Conservation (phyloP, 2,113 vertebrate genomes). For the Morone chrysops region DNA sequence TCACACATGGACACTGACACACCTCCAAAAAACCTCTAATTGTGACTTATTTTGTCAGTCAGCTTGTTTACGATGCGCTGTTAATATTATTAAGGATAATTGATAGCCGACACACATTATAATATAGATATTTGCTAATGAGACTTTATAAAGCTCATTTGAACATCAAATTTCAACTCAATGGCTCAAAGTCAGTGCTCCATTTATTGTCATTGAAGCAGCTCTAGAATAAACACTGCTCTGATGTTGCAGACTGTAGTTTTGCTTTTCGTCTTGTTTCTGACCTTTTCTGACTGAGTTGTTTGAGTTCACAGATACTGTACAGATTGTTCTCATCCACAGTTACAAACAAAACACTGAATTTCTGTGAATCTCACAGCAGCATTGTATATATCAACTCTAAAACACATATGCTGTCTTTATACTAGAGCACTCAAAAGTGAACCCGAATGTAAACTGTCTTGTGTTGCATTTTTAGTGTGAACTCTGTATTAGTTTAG, state of each 20-base stretch:
- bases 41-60: neutral
- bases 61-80: constrained; percentile 8
- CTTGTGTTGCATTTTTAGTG: constrained; percentile 9
- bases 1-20: neutral
- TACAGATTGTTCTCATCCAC: neutral
- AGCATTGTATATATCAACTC: neutral
- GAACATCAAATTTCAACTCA: constrained; percentile 4
- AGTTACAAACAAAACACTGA: neutral
- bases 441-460: no score
- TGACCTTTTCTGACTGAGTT: no score
- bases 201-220: constrained; percentile 2
- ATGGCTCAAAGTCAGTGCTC: neutral
- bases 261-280: neutral
- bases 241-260: neutral
- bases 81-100: neutral
- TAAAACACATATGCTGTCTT: neutral
- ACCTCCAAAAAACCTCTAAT: neutral
- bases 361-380: neutral
- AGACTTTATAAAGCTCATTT: constrained; percentile 22
- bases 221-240: neutral
- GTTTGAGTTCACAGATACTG: constrained; percentile 1
- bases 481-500: constrained; percentile 21
- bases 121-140: constrained; percentile 8
- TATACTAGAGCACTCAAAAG: no score
- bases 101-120: neutral